Base-by-base conservation (phyloP, 2,888 invertebrate genomes). In the Monoplex corrugatus region DNA sequence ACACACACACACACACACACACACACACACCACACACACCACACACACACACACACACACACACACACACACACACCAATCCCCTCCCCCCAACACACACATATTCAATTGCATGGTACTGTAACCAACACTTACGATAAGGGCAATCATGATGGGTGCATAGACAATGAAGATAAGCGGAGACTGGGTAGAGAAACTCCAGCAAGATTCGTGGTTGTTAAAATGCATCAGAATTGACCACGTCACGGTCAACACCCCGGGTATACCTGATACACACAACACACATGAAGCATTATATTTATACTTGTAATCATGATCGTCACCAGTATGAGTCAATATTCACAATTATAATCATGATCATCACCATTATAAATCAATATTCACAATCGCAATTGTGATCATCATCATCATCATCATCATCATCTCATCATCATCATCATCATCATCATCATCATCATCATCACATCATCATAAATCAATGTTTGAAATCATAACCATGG, bases 191-290 rank as follows among this genome's bases (percentile, higher is more conserved):
- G 89, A 90, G 43, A 96, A 94, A 5, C 95, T 91, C 96, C 96
- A 96, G 91, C 96, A 96, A 19, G 93, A 92, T 0, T 94, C 89
- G 0, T 92, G 83, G 90, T 94, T 91, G 82, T 90, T 89, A 63
- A 92, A 91, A 63, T 94, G 90, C 95, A 96, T 96, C 32, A 96
- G 94, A 0, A 95, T 90, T 0, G 96, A 95, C 97, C 97, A 97
- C 0, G 95, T 93, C 8, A 94, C 90, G 2, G 96, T 96, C 35
- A 97, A 95, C 40, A 96, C 91, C 2, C 96, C 94, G 0, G 97
- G 97, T 57, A 96, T 91, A 63, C 96, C 97, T 97, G 93, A 38
- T 5, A 72, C 28, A 72, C 28, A 28, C 68, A 28, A 2, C 1
- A 16, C 57, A 57, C 28, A 28, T 57, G 10, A 1, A 28, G 57